A percentile compares a stretch with the other conserved stretches of the same genome.
These are phyloP conservation scores for Parasteatoda lunata DNA, from an alignment of 2,888 invertebrate genomes.

Conservation along the genomic window DNA sequence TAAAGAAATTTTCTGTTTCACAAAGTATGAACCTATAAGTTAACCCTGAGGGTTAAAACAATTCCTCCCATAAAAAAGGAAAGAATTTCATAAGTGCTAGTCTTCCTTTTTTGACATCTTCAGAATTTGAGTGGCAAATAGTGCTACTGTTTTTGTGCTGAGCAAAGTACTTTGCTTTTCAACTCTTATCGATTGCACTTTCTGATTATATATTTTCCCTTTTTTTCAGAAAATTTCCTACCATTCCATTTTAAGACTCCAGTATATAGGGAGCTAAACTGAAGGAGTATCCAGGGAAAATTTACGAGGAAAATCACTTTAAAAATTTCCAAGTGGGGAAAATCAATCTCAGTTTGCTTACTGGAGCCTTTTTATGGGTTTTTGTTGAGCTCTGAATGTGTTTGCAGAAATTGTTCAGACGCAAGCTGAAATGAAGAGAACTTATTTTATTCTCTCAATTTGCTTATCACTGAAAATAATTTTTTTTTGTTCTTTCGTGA, in stretches of 20 bases:
- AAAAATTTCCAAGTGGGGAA: constrained; percentile 3
- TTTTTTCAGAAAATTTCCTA: constrained; percentile 23
- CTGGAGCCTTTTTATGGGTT: neutral
- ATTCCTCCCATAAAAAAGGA: too few relatives aligned
- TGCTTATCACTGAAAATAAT: neutral
- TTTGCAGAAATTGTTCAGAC: neutral
- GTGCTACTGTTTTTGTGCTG: constrained; percentile 20
- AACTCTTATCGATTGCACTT: constrained; percentile 42
- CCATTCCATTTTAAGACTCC: constrained; percentile 34
- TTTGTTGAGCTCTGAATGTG: neutral
- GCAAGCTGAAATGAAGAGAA: neutral
- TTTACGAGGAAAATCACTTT: constrained; percentile 36
- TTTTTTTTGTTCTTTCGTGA: neutral
- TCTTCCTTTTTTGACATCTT: too few relatives aligned
- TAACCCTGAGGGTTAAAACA: too few relatives aligned
- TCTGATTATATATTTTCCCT: constrained; percentile 42
- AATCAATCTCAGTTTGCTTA: constrained; percentile 41
- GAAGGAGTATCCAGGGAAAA: constrained; percentile 24
- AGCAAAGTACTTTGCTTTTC: constrained; percentile 38
- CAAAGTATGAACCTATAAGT: too few relatives aligned
- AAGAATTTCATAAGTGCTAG: too few relatives aligned
- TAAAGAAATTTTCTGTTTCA: too few relatives aligned
- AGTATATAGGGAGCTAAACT: constrained; percentile 26
- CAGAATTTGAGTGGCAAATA: constrained; percentile 47
- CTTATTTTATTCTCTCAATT: neutral